Percentiles rank a stretch among this genome's conserved stretches.
Conservation (phyloP, 92 coral and sea anemone species). For the Micromussa lordhowensis region DNA sequence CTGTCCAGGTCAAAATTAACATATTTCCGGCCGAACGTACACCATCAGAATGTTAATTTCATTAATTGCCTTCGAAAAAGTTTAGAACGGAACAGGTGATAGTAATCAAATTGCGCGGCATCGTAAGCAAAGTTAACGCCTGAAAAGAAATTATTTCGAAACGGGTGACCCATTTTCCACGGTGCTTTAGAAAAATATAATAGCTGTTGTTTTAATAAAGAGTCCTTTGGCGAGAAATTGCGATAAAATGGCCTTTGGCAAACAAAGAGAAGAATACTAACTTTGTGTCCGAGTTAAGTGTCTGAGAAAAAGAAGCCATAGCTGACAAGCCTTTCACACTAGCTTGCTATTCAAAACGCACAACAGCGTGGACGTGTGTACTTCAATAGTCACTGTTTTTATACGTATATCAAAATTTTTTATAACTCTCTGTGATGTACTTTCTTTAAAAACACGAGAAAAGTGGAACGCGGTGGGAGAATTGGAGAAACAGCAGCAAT, state of each 20-base stretch:
- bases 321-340: slow-evolving; percentile 11
- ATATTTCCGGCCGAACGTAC: not conserved
- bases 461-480: not conserved
- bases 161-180: not conserved
- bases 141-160: not conserved
- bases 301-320: not conserved
- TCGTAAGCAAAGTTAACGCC: not conserved
- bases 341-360: slow-evolving; percentile 29
- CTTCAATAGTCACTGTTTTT: slow-evolving; percentile 41
- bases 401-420: not conserved
- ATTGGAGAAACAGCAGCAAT: not conserved
- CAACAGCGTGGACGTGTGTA: slow-evolving; percentile 31
- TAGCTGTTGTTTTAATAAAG: slow-evolving; percentile 3
- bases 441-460: not conserved
- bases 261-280: not conserved
- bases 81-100: slow-evolving; percentile 7
- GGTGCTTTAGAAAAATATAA: not conserved
- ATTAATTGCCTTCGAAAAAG: slow-evolving; percentile 1
- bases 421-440: slow-evolving; percentile 24
- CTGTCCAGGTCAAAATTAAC: not conserved
- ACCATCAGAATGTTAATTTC: slow-evolving; percentile 27
- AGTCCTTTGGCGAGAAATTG: slow-evolving; percentile 2
- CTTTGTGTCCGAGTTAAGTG: slow-evolving; percentile 26
- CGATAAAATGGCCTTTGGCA: not conserved
- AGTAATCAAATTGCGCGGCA: slow-evolving; percentile 5